phyloP scores from a whole-genome alignment of 2,888 invertebrate species.

The Dichetophora obliterata region DNA sequence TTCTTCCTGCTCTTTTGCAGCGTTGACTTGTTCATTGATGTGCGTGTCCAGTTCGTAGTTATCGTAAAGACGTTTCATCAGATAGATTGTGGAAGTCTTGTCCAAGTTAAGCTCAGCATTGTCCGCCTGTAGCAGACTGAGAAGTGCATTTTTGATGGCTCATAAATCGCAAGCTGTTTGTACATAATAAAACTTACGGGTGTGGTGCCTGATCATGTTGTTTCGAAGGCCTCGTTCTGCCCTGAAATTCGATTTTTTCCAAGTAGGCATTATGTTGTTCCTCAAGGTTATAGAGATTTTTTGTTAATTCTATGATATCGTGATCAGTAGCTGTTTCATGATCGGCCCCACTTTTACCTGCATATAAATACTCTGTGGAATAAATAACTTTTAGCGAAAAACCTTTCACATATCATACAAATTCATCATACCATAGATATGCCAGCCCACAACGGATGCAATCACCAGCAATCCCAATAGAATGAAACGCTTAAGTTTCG shows the following conservation, averaged over 20 bases:
- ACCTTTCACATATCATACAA: background rate
- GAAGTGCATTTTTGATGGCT: background rate
- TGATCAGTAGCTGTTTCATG: slow-evolving; percentile 44
- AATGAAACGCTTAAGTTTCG: slow-evolving; percentile 56
- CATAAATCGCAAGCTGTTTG: background rate
- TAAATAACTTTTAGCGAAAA: background rate
- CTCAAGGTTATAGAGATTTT: slow-evolving; percentile 56
- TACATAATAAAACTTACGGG: slow-evolving; percentile 53
- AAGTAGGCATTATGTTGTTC: slow-evolving; percentile 53
- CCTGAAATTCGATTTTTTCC: slow-evolving; percentile 59
- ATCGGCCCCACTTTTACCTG: slow-evolving; percentile 37
- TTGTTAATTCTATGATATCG: slow-evolving; percentile 53
- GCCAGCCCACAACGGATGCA: slow-evolving; percentile 59
- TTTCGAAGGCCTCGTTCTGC: slow-evolving; percentile 56
- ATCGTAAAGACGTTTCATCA: slow-evolving; percentile 59
- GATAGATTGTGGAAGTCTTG: slow-evolving; percentile 55
- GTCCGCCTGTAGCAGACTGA: slow-evolving; percentile 58
- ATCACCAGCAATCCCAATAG: slow-evolving; percentile 54
- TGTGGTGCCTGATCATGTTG: slow-evolving; percentile 59
- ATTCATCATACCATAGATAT: slow-evolving; percentile 61
- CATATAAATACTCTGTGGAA: slow-evolving; percentile 55
- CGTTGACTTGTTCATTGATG: slow-evolving; percentile 51
- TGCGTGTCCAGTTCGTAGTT: slow-evolving; percentile 59
- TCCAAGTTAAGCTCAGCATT: slow-evolving; percentile 54
- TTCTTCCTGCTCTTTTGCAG: slow-evolving; percentile 58